Conservation (phyloP, 2,888 invertebrate species). For the Erebia ligea region DNA sequence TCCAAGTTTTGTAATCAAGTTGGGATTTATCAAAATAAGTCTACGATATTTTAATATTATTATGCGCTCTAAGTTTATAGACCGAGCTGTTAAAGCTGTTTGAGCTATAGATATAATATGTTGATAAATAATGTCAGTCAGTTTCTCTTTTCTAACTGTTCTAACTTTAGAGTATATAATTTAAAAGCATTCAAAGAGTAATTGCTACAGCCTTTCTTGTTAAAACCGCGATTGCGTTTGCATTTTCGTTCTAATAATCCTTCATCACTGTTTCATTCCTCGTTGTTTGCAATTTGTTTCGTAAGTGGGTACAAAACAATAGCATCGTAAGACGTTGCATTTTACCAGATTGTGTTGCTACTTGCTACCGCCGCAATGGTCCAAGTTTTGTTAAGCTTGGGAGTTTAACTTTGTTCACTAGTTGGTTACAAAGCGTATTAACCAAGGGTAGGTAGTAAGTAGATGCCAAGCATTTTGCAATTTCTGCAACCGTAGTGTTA, state of each 20-base stretch:
- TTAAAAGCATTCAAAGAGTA: background rate
- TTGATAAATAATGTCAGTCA: no score
- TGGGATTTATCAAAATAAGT: no score
- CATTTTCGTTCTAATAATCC: conserved; percentile 5
- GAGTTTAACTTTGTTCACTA: conserved; percentile 9
- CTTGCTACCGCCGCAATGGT: conserved; percentile 5
- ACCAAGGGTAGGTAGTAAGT: background rate
- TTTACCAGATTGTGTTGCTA: conserved; percentile 1
- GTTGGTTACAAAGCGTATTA: background rate
- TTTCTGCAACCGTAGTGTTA: background rate
- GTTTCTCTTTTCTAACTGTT: no score
- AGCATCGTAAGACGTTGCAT: conserved; percentile 27
- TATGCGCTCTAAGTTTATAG: no score
- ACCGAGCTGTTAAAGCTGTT: no score
- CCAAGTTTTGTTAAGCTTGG: conserved; percentile 22
- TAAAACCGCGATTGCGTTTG: conserved; percentile 11
- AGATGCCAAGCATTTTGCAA: background rate
- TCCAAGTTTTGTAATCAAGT: no score
- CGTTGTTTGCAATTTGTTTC: conserved; percentile 24
- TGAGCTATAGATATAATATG: no score
- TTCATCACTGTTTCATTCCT: conserved; percentile 16
- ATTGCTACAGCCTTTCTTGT: conserved; percentile 9
- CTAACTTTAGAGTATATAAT: no score
- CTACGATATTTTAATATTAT: no score
- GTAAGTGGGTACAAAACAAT: conserved; percentile 29